Conservation (phyloP, 2,113 vertebrate genomes). For the Psittacula cyanocephala region DNA sequence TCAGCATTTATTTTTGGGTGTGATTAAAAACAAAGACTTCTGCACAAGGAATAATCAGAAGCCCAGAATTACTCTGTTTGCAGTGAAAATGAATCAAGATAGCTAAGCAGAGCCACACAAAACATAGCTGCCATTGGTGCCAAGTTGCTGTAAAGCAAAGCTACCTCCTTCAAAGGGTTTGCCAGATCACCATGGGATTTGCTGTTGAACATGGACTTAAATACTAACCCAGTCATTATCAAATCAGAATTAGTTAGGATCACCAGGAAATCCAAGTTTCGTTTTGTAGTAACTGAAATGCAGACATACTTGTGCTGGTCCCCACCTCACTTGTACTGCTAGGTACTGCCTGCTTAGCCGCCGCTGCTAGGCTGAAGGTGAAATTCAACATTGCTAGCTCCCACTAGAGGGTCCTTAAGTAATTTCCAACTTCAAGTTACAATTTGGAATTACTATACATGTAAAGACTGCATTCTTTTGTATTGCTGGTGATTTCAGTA, state of each 20-base stretch:
- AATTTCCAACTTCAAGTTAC: background rate
- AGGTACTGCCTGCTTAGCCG: background rate
- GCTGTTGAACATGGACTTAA: background rate
- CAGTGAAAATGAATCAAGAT: background rate
- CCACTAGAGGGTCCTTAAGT: accelerated
- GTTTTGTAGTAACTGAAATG: background rate
- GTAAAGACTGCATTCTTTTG: background rate
- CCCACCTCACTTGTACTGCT: background rate
- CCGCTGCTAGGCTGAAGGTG: background rate
- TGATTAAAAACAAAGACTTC: background rate
- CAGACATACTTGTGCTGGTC: background rate
- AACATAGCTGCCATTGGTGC: background rate
- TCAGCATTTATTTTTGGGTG: background rate
- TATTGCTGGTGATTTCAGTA: background rate
- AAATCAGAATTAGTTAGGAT: background rate
- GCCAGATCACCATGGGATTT: background rate
- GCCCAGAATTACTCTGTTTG: background rate
- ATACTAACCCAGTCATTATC: background rate
- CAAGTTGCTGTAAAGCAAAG: background rate
- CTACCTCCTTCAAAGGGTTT: background rate
- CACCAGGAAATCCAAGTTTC: background rate
- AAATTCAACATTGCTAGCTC: background rate
- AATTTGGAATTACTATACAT: background rate
- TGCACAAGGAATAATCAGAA: background rate
- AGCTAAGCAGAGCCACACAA: background rate